Evolutionary conservation across 2,888 invertebrate genomes (phyloP), one percentile per base, ranked within the genome.

Genomic region (Drosophila flavopinicola): DNA sequence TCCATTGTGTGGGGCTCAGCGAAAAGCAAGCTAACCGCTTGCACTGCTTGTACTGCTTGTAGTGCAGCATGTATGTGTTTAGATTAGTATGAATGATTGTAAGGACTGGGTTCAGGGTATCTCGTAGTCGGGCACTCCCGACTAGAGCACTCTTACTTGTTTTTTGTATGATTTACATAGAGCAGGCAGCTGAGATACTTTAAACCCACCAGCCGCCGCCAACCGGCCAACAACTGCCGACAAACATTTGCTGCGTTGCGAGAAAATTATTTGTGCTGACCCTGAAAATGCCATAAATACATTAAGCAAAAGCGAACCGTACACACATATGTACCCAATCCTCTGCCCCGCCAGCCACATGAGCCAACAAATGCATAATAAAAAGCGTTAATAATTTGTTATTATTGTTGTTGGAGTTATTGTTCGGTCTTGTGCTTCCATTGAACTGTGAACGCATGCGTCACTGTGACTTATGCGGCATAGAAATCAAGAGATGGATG

Each of bases 211-310:
- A 66, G 29, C 61, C 63, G 58, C 59, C 66, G 23, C 24, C 38
- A 54, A 48, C 33, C 45, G 23, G 30, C 47, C 57, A 52, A 54
- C 41, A 37, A 17, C 45, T 57, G 64, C 66, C 80, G 70, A 68
- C 85, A 83, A 86, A 86, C 79, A 83, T 85, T 83, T 71, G 75
- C 64, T 79, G 79, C 61, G 69, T 60, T 74, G 66, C 66, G 60
- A 64, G 63, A 85, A 58, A 69, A 73, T 63, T 66, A 63, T 72
- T 72, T 72, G 56, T 51, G 51, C 42, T 77, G 87, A 86, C 83
- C 83, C 87, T 83, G 83, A 83, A 84, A 72, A 38, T 74, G 75
- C 83, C 87, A 86, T 83, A 83, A 86, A 83, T 80, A 84, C 73
- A 84, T 84, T 86, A 86, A 86, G 64, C 85, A 69, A 84, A 71